Percentiles rank a stretch among this genome's conserved stretches.
Evolutionary conservation across 2,797 vertebrate genomes (phyloP).

Genomic region (Furcifer pardalis): DNA sequence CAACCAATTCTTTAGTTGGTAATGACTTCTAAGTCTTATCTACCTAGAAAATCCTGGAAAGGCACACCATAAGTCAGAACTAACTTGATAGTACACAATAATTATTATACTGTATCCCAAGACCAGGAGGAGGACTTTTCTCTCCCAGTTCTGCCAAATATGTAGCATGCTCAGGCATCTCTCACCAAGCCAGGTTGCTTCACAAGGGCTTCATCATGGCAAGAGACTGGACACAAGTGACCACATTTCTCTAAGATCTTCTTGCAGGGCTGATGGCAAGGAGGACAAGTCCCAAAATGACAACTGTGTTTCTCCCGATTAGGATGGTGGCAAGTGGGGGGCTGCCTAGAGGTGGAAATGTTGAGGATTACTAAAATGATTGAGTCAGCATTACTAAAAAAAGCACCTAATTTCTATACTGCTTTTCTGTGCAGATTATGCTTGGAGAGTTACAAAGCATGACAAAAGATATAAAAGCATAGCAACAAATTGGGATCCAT

Average conservation of each 20-base stretch:
- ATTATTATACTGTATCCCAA: background rate
- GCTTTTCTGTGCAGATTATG: background rate
- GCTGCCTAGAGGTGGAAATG: constrained; percentile 74
- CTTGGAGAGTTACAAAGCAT: background rate
- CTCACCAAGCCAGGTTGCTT: constrained; percentile 79
- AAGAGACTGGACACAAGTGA: constrained; percentile 85
- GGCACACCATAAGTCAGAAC: no score
- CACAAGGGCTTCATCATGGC: constrained; percentile 91
- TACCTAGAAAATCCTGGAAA: no score
- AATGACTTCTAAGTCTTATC: background rate
- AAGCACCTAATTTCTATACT: background rate
- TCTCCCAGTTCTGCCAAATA: background rate
- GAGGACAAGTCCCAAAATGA: constrained; percentile 88
- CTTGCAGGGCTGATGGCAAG: constrained; percentile 85
- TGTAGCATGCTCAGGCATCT: background rate
- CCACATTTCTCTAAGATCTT: constrained; percentile 76
- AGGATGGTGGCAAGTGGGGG: constrained; percentile 89
- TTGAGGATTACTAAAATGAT: background rate
- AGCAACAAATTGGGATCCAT: background rate
- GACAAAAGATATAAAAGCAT: background rate
- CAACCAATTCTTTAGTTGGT: rapidly evolving
- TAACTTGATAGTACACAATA: no score
- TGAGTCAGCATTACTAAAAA: background rate
- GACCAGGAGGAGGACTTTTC: background rate
- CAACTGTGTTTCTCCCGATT: constrained; percentile 87